Percentiles rank a stretch among this genome's conserved stretches.
These are phyloP conservation scores for Melanotaenia trifasciata DNA, from an alignment of 2,797 vertebrate species.

Conservation along the genomic window DNA sequence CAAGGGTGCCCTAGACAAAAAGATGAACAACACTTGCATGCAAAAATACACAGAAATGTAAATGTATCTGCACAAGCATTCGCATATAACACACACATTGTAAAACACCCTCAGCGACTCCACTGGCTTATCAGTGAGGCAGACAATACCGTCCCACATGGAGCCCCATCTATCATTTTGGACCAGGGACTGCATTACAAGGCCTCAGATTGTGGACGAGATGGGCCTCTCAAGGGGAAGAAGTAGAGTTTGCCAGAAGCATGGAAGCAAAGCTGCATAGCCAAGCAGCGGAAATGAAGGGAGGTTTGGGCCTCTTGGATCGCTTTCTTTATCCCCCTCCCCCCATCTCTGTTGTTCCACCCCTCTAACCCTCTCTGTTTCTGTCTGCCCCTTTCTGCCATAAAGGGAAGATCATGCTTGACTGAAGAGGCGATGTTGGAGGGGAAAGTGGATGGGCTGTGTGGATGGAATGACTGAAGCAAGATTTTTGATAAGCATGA, in stretches of 20 bases:
- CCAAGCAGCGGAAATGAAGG: constrained; percentile 80
- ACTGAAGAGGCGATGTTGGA: constrained; percentile 66
- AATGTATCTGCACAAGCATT: constrained; percentile 17
- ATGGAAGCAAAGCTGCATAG: constrained; percentile 73
- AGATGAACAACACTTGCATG: constrained; percentile 14
- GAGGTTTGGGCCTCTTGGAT: constrained; percentile 58
- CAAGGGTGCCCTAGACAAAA: constrained; percentile 12
- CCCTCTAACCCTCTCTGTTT: constrained; percentile 17
- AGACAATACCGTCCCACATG: constrained; percentile 80
- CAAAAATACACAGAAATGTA: background rate
- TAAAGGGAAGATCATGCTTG: constrained; percentile 68
- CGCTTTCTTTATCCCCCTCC: constrained; percentile 8
- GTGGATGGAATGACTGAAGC: constrained; percentile 59
- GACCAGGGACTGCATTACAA: constrained; percentile 79
- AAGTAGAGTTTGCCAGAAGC: constrained; percentile 65
- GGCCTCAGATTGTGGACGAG: constrained; percentile 79
- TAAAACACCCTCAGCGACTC: constrained; percentile 45
- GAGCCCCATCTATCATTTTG: constrained; percentile 79
- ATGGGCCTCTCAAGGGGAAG: constrained; percentile 76
- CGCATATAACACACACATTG: constrained; percentile 26
- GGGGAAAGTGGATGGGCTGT: constrained; percentile 48
- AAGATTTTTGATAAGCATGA: constrained; percentile 66
- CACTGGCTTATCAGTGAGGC: constrained; percentile 75
- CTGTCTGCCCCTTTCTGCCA: constrained; percentile 45
- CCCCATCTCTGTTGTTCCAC: constrained; percentile 36